Base-by-base conservation (phyloP, 1,140 invertebrate genomes). In the Pachypsylla venusta region DNA sequence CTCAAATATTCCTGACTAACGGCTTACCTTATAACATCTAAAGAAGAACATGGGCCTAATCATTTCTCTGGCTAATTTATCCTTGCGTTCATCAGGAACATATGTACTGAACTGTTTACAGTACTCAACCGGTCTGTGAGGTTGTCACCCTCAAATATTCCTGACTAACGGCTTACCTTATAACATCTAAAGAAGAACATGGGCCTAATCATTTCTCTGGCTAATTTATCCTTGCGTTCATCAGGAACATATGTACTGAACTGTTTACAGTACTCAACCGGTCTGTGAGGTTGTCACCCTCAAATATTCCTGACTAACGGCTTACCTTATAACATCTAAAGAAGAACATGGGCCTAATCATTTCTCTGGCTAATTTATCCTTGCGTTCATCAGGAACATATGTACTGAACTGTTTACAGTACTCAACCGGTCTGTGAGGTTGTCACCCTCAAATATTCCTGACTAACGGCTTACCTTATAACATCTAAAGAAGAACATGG, bases 151-250 rank as follows among this genome's bases (percentile, higher is more conserved):
- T n/a, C n/a, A n/a, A n/a, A n/a, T n/a, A n/a, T n/a, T n/a, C n/a
- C n/a, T n/a, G n/a, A n/a, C n/a, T n/a, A n/a, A n/a, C n/a, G n/a
- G n/a, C 14, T 61, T 72, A 77, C 77, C 64, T 82, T 81, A 65
- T 82, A 82, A 65, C 80, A 82, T 59, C 78, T 74, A 72, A 82
- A 82, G 74, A 82, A 82, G 69, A 81, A 80, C 77, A 81, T 81
- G 0, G 79, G 79, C 28, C 76, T 73, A 40, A 80, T 75, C 3
- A 81, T 71, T 66, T 82, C 79, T 53, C 77, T 72, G 0, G 78
- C 78, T 0, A 81, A 67, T 59, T 75, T 76, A 57, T 79, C 76
- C 57, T 77, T 76, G 42, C 79, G 77, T 5, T 77, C 71, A 56
- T 82, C 79, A 2, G 80, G 80, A 1, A 82, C 76, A 62, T 79